Evolutionary conservation across 2,888 invertebrate species (phyloP), one percentile per base, ranked within the genome.

Genomic region (Halictus ligatus): DNA sequence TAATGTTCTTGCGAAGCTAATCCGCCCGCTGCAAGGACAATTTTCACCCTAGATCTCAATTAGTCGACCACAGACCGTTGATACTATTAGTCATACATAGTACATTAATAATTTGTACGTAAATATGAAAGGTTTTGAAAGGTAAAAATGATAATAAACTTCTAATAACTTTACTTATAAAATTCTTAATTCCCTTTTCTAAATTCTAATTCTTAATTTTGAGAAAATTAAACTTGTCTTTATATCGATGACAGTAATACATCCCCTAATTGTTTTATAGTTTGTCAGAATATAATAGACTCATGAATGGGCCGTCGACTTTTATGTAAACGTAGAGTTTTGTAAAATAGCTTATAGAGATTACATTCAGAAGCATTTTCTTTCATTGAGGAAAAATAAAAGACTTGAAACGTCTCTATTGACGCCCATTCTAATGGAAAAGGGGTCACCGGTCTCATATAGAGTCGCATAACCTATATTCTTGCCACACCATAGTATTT

Each of bases 1-100:
- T n/a, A 58, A 58, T n/a, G 58, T 58, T 58, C 58, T 58, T 58
- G 58, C 58, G 12, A 58, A 58, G 58, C 58, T 58, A 58, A 58
- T 58, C 58, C 58, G 12, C 58, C 1, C 58, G 12, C 5, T 58
- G 12, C n/a, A 58, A 58, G 58, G 58, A 58, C 58, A 58, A n/a
- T 58, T 58, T 58, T n/a, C n/a, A 58, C n/a, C 58, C 58, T 58
- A 58, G 12, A 58, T 58, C 58, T 58, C n/a, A n/a, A 58, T 58
- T 58, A 58, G 58, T 58, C n/a, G 12, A 12, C 5, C n/a, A n/a
- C 58, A 58, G 58, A 58, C 4, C 58, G 58, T n/a, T 21, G 58
- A 58, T 12, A 58, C n/a, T n/a, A 58, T 58, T 58, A 58, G 58
- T n/a, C 12, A 58, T 58, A 58, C 58, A 58, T n/a, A 58, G n/a